These are phyloP conservation scores for Dunckerocampus dactyliophorus DNA, from an alignment of 2,113 vertebrate species.

Conservation along the genomic window DNA sequence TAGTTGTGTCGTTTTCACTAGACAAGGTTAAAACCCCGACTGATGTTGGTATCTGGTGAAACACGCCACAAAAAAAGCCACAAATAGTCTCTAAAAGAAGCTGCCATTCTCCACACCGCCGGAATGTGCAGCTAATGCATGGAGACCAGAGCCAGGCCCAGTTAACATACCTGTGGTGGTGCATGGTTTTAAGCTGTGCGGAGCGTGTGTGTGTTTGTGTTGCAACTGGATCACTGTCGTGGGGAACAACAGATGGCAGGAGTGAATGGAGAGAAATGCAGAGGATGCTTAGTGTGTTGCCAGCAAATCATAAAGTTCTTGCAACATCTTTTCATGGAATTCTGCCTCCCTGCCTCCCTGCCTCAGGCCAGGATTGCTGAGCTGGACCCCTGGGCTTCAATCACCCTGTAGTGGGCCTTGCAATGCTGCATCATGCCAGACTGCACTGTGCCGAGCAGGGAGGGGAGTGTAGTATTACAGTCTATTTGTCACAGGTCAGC, in stretches of 20 bases:
- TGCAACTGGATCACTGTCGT: conserved; percentile 41
- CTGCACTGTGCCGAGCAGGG: conserved; percentile 10
- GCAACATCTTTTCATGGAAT: background rate
- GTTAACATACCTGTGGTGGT: conserved; percentile 68
- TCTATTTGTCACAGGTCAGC: conserved; percentile 70
- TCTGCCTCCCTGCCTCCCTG: conserved; percentile 6
- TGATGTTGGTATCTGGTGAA: conserved; percentile 64
- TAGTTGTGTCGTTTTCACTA: conserved; percentile 18
- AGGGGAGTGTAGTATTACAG: conserved; percentile 53
- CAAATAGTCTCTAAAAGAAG: conserved; percentile 64
- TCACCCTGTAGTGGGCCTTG: conserved; percentile 18
- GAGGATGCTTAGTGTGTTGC: background rate
- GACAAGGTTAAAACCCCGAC: conserved; percentile 38
- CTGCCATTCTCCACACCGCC: conserved; percentile 60
- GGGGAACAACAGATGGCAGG: conserved; percentile 30
- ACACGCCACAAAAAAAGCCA: conserved; percentile 53
- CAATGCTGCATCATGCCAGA: background rate
- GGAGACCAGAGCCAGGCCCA: conserved; percentile 55
- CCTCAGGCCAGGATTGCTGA: conserved; percentile 35
- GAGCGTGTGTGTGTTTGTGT: conserved; percentile 40
- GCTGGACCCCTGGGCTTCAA: conserved; percentile 28
- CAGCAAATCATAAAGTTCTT: conserved; percentile 19
- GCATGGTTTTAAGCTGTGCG: conserved; percentile 47
- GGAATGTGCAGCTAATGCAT: conserved; percentile 68
- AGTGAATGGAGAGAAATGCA: conserved; percentile 27